A percentile compares a stretch with the other conserved stretches of the same genome.
phyloP scores from a whole-genome alignment of 2,888 invertebrate genomes.

The Matsumyia berberina region DNA sequence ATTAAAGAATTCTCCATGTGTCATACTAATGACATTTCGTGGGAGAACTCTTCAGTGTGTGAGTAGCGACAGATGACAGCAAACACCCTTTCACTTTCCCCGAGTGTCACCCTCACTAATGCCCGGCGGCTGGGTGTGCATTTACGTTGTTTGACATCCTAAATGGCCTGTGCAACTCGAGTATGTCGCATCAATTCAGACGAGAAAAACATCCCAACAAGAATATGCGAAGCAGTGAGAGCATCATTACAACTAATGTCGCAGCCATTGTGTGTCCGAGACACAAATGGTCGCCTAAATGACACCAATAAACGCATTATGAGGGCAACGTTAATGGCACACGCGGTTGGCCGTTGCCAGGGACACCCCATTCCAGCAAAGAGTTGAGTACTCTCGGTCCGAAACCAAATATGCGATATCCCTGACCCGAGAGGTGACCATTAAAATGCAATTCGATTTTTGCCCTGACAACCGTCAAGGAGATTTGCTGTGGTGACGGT shows the following conservation, averaged over 20 bases:
- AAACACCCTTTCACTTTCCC: slow-evolving; percentile 22
- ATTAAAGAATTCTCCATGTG: slow-evolving; percentile 49
- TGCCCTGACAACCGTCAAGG: slow-evolving; percentile 29
- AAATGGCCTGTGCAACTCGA: slow-evolving; percentile 58
- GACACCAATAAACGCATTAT: slow-evolving; percentile 67
- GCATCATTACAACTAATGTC: slow-evolving; percentile 53
- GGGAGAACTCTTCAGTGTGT: slow-evolving; percentile 42
- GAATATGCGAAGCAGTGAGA: too few relatives aligned
- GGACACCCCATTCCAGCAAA: background rate
- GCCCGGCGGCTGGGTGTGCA: slow-evolving; percentile 20
- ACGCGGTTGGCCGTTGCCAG: slow-evolving; percentile 15
- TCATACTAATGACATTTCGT: slow-evolving; percentile 69
- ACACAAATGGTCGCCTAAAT: slow-evolving; percentile 42
- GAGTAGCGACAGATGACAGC: slow-evolving; percentile 49
- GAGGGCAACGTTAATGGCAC: slow-evolving; percentile 62
- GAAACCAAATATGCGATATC: slow-evolving; percentile 7
- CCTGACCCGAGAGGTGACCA: slow-evolving; percentile 54
- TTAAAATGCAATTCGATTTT: slow-evolving; percentile 67
- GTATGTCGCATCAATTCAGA: slow-evolving; percentile 45
- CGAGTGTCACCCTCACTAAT: slow-evolving; percentile 32
- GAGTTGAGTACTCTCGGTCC: background rate
- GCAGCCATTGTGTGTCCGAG: slow-evolving; percentile 30
- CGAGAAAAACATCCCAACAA: too few relatives aligned
- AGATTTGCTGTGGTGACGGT: slow-evolving; percentile 65
- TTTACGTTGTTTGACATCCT: slow-evolving; percentile 61